A percentile compares a stretch with the other conserved stretches of the same genome.
phyloP scores from a whole-genome alignment of 2,888 invertebrate genomes.

The Metallyticus violacea region DNA sequence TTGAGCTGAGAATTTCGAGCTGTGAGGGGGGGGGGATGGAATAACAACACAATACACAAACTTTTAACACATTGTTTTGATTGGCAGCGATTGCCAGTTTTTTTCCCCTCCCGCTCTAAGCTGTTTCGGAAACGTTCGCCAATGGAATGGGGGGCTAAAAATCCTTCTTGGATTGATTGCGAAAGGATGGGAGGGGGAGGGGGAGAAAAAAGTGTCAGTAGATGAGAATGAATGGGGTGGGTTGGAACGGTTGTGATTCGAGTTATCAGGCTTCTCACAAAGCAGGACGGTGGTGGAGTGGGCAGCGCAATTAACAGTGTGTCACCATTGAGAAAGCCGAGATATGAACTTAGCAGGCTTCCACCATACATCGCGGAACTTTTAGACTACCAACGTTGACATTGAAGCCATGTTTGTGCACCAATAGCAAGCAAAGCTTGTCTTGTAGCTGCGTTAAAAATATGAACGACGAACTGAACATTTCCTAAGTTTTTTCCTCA shows the following conservation, averaged over 20 bases:
- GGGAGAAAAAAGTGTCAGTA: neutral
- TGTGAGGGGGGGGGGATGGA: neutral
- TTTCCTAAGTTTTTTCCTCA: neutral
- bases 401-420: neutral
- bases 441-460: neutral
- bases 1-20: neutral
- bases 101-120: neutral
- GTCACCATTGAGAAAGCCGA: neutral
- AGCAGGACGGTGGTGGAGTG: no score
- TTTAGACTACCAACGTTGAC: neutral
- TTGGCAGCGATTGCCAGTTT: neutral
- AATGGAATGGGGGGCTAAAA: neutral
- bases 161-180: neutral
- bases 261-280: slow-evolving; percentile 1
- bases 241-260: neutral
- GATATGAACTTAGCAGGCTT: neutral
- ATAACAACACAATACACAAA: neutral
- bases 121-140: neutral
- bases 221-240: neutral
- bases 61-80: neutral
- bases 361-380: neutral
- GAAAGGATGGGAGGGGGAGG: no score
- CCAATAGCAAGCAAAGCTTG: neutral
- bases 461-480: neutral
- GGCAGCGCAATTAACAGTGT: neutral